Conservation (phyloP, 2,113 vertebrate genomes). For the Tyrannus savana region DNA sequence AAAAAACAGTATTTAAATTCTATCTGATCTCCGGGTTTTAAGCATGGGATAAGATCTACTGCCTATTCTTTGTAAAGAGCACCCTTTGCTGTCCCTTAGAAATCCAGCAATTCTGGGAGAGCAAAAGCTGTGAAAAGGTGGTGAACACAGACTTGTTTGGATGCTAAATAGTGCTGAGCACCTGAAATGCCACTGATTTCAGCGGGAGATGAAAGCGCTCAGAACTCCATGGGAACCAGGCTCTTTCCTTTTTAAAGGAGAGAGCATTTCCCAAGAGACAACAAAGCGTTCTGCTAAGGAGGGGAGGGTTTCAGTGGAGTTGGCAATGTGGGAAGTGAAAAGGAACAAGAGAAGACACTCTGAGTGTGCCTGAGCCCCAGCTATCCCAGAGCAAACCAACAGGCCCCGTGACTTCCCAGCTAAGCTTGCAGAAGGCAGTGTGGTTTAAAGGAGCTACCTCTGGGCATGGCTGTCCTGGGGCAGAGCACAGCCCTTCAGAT, state of each 20-base stretch:
- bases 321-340: neutral
- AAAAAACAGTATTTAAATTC: neutral
- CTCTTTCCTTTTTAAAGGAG: neutral
- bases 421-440: neutral
- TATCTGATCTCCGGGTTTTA: neutral
- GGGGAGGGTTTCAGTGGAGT: neutral
- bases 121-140: neutral
- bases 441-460: neutral
- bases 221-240: neutral
- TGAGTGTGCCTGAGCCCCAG: neutral
- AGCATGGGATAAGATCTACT: neutral
- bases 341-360: neutral
- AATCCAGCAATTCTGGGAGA: neutral
- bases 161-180: neutral
- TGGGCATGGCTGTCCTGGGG: neutral
- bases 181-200: neutral
- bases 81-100: neutral
- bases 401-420: neutral
- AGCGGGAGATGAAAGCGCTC: neutral
- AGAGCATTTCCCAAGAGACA: neutral
- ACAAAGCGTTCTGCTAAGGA: neutral
- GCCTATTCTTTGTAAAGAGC: neutral
- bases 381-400: neutral
- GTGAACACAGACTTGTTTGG: neutral
- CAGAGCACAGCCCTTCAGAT: accelerated